A percentile compares a stretch with the other conserved stretches of the same genome.
Evolutionary conservation across 2,888 invertebrate genomes (phyloP).

Genomic region (Calephelis perditalis): DNA sequence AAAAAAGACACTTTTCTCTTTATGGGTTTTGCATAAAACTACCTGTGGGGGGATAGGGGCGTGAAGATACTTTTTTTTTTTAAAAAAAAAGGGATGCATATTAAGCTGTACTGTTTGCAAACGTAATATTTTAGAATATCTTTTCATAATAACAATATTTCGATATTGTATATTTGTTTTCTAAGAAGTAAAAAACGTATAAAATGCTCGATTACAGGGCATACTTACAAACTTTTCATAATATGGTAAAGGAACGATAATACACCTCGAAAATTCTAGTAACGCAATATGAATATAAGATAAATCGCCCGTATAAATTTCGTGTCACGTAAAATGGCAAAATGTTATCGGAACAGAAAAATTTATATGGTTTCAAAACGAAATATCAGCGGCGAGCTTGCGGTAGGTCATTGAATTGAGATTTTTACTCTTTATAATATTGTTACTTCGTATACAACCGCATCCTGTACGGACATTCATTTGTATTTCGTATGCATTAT

Average conservation of each 20-base stretch:
- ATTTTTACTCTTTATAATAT: constrained; percentile 30
- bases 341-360: constrained; percentile 68
- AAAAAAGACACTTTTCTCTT: too few species aligned
- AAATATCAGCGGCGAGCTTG: constrained; percentile 50
- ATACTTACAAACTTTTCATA: constrained; percentile 10
- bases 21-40: too few species aligned
- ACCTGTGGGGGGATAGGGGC: too few species aligned
- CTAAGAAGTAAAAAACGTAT: too few species aligned
- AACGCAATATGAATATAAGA: constrained; percentile 70
- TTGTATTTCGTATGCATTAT: not conserved
- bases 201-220: constrained; percentile 3
- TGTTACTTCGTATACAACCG: not conserved
- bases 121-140: too few species aligned
- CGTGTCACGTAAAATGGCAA: constrained; percentile 71
- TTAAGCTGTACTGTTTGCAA: too few species aligned
- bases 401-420: constrained; percentile 55
- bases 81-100: too few species aligned
- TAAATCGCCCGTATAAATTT: constrained; percentile 74
- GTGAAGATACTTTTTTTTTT: too few species aligned
- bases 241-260: constrained; percentile 46
- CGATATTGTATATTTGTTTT: too few species aligned
- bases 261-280: constrained; percentile 65
- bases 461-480: not conserved
- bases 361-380: constrained; percentile 61
- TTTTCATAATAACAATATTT: too few species aligned